These are phyloP conservation scores for Onthophagus taurus DNA, from an alignment of 1,140 invertebrate species.

Conservation along the genomic window DNA sequence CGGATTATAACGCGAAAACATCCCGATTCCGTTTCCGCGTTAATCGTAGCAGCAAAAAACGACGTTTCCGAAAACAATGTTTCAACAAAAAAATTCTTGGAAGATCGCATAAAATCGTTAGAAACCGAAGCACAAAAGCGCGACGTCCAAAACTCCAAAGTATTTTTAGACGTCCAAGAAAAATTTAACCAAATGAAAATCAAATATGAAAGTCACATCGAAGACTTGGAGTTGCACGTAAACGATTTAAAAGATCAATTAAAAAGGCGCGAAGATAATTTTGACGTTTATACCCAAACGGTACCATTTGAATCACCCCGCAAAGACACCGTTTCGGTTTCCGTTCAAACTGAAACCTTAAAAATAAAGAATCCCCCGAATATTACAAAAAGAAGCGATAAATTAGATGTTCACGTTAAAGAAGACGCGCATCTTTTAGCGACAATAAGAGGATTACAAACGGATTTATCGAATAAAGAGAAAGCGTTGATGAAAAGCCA, in stretches of 20 bases:
- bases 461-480: conserved; percentile 61
- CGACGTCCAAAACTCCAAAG: conserved; percentile 56
- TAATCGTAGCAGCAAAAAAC: conserved; percentile 54
- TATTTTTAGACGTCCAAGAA: conserved; percentile 58
- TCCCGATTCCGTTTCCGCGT: conserved; percentile 66
- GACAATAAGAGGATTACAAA: conserved; percentile 64
- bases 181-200: conserved; percentile 64
- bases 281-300: conserved; percentile 35
- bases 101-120: conserved; percentile 57
- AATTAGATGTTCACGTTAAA: conserved; percentile 38
- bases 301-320: conserved; percentile 20
- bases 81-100: conserved; percentile 53
- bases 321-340: conserved; percentile 27
- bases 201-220: conserved; percentile 64
- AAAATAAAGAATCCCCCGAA: not conserved
- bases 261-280: conserved; percentile 28
- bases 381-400: conserved; percentile 10
- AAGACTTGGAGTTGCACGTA: conserved; percentile 58
- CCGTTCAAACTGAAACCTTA: conserved; percentile 11
- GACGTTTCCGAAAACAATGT: conserved; percentile 42
- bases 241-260: conserved; percentile 34
- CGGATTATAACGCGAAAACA: conserved; percentile 65
- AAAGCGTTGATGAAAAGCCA: conserved; percentile 57
- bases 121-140: conserved; percentile 58
- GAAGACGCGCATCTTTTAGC: conserved; percentile 66